These are phyloP conservation scores for Pristiophorus japonicus DNA, from an alignment of 2,113 vertebrate genomes.

Conservation along the genomic window DNA sequence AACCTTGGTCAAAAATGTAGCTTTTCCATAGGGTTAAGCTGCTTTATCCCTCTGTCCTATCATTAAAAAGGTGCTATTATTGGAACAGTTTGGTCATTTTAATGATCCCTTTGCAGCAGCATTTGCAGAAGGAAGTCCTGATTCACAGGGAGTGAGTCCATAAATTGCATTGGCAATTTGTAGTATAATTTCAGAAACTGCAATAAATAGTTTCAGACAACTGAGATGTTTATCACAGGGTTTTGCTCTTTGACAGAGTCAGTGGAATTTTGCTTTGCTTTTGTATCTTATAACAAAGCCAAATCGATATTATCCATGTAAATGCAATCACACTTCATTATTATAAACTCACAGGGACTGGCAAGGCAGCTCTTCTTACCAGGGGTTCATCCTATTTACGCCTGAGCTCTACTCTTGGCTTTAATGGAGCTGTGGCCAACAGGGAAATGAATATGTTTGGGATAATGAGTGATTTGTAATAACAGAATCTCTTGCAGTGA, in stretches of 20 bases:
- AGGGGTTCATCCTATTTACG: conserved; percentile 23
- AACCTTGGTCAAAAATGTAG: neutral
- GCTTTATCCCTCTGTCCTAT: neutral
- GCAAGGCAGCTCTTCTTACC: neutral
- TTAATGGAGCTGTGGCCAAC: neutral
- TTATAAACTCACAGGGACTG: neutral
- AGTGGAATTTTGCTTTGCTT: neutral
- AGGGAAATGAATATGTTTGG: conserved; percentile 27
- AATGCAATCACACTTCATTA: conserved; percentile 30
- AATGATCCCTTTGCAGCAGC: neutral
- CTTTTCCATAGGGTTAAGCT: neutral
- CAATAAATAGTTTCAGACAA: neutral
- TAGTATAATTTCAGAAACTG: neutral
- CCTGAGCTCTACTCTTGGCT: neutral
- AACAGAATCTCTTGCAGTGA: neutral
- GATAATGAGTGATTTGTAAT: conserved; percentile 18
- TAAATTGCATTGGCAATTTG: neutral
- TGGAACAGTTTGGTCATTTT: neutral
- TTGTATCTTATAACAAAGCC: neutral
- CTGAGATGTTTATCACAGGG: neutral
- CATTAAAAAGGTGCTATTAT: neutral
- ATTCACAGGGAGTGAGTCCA: neutral
- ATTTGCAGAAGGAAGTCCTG: neutral
- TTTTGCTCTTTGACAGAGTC: neutral
- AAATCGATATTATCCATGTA: conserved; percentile 19